phyloP scores from a whole-genome alignment of 2,113 vertebrate species.

The Zosterops pallidus region DNA sequence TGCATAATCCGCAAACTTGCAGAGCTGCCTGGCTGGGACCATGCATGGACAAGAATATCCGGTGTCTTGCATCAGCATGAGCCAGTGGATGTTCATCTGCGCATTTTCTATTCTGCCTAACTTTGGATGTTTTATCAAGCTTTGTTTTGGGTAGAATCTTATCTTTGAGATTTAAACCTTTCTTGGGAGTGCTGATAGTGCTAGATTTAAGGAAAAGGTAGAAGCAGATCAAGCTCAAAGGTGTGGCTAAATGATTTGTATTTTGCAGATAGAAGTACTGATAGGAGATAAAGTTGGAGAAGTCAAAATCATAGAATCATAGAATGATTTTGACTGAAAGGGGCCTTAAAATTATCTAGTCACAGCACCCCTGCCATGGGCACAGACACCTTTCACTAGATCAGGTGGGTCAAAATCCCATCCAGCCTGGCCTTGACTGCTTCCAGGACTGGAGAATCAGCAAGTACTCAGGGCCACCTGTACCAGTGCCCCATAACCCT shows the following conservation, averaged over 20 bases:
- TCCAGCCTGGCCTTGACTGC: neutral
- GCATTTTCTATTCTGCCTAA: neutral
- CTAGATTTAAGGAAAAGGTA: neutral
- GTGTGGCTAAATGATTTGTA: neutral
- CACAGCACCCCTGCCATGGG: neutral
- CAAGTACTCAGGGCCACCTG: neutral
- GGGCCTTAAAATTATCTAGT: neutral
- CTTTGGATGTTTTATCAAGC: neutral
- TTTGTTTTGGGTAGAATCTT: neutral
- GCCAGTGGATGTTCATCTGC: neutral
- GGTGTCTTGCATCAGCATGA: accelerated
- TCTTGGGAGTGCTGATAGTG: neutral
- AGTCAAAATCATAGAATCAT: neutral
- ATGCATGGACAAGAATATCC: accelerated
- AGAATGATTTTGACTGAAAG: neutral
- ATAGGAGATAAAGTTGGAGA: neutral
- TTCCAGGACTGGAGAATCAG: neutral
- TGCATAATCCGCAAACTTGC: neutral
- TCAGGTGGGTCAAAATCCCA: neutral
- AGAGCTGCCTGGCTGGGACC: neutral
- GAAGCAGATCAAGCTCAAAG: neutral
- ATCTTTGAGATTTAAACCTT: neutral
- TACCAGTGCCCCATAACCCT: neutral
- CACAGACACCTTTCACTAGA: neutral
- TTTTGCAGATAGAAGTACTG: neutral